Base-by-base conservation (phyloP, 1,140 invertebrate species). In the Ptiloglossa arizonensis region DNA sequence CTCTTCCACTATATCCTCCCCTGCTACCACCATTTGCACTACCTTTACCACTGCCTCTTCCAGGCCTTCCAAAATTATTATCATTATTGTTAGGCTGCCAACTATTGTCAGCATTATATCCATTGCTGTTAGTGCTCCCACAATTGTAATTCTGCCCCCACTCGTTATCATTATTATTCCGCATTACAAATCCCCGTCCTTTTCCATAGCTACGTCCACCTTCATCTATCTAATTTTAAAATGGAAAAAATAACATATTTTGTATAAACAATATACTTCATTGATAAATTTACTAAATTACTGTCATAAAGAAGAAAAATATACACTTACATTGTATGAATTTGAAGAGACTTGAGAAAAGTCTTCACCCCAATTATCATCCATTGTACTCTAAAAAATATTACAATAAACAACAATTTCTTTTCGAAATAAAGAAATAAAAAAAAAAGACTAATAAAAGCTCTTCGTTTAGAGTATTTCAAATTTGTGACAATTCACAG, bases 121-220 rank as follows among this genome's bases (percentile, higher is more conserved):
- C 52, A 0, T 75, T 59, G 54, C 29, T 22, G 2, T 35, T 57
- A 2, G 52, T 74, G 46, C 13, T 22, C 24, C 70, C 66, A 44
- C 48, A n/a, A 46, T 56, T 60, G 60, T 52, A 67, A 32, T 35
- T 19, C 56, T 80, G 22, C 5, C 22, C 64, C 35, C 56, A 81
- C 6, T 79, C 79, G 24, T 85, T 64, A 0, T 71, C 38, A 46
- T 88, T 85, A 52, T 85, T 80, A 1, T 79, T 71, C 0, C 67
- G 72, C 1, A 72, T 0, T 50, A 78, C 72, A 41, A 83, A 87
- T 0, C 89, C 89, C 50, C 90, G 79, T 17, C 90, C 90, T 63
- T 82, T 86, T 9, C 88, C 83, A 41, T 80, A 88, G 52, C 81
- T 80, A 19, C 73, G 80, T 6, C 88, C 89, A 29, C 60, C 76